phyloP scores from a whole-genome alignment of 2,797 vertebrate species.

The Coendou prehensilis region DNA sequence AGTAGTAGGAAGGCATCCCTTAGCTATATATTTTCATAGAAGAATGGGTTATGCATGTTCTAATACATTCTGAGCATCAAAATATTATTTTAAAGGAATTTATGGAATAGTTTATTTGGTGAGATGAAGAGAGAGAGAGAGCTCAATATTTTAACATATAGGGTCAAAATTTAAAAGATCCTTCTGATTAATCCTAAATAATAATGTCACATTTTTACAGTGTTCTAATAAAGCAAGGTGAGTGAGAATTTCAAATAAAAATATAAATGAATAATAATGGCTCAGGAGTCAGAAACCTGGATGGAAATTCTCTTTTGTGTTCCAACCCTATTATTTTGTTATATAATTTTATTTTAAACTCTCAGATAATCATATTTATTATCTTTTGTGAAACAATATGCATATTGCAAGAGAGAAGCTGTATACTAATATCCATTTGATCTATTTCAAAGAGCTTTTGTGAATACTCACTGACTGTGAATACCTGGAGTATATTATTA shows the following conservation, averaged over 20 bases:
- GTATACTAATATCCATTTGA: background rate
- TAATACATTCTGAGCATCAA: background rate
- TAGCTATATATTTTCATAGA: background rate
- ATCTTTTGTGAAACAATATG: conserved; percentile 28
- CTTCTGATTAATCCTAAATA: background rate
- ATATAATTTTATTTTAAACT: conserved; percentile 42
- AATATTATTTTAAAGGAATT: conserved; percentile 44
- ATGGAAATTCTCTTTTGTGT: conserved; percentile 30
- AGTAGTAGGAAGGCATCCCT: background rate
- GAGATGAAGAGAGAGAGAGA: background rate
- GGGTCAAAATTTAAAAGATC: conserved; percentile 10
- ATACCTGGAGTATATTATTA: background rate
- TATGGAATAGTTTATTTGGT: background rate
- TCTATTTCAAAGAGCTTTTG: conserved; percentile 35
- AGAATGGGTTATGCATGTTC: background rate
- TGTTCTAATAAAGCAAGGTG: background rate
- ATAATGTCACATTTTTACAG: background rate
- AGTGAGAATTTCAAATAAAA: background rate
- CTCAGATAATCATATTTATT: background rate
- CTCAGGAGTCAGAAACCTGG: background rate
- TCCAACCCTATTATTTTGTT: background rate
- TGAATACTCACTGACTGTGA: conserved; percentile 4
- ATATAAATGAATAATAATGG: background rate
- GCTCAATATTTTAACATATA: background rate
- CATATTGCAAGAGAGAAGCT: background rate